Percentiles rank a stretch among this genome's conserved stretches.
Evolutionary conservation across 2,888 invertebrate species (phyloP).

Genomic region (Dicranocentrus wangi): DNA sequence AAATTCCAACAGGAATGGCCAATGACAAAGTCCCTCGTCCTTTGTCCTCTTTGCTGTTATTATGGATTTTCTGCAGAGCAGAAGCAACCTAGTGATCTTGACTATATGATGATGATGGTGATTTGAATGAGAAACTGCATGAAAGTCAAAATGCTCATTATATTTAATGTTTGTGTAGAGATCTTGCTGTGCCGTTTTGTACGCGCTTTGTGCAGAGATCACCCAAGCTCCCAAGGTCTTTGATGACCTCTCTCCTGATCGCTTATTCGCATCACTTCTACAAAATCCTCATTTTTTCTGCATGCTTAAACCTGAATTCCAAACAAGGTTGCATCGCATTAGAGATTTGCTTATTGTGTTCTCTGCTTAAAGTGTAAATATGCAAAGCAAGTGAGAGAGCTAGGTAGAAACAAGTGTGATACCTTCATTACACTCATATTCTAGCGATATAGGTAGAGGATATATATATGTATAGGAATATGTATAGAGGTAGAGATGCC

Average conservation of each 20-base stretch:
- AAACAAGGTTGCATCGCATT: slow-evolving; percentile 55
- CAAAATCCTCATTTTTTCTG: slow-evolving; percentile 22
- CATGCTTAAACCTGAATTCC: slow-evolving; percentile 49
- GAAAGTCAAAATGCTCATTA: slow-evolving; percentile 59
- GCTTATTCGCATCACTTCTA: background rate
- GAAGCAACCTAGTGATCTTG: slow-evolving; percentile 55
- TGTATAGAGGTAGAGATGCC: no score
- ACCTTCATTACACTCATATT: slow-evolving; percentile 3
- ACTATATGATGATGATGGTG: slow-evolving; percentile 14
- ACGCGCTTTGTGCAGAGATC: slow-evolving; percentile 35
- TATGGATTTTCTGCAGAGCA: background rate
- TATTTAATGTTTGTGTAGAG: slow-evolving; percentile 54
- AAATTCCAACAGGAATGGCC: no score
- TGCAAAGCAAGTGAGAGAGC: background rate
- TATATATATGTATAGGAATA: no score
- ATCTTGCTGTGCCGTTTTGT: slow-evolving; percentile 52
- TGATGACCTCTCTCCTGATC: slow-evolving; percentile 48
- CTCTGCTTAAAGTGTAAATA: background rate
- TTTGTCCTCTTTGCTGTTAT: no score
- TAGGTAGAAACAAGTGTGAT: background rate
- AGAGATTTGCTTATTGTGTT: slow-evolving; percentile 9
- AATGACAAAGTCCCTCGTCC: no score
- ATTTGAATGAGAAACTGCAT: slow-evolving; percentile 41
- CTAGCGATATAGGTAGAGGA: background rate
- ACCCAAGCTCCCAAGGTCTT: slow-evolving; percentile 56